Conservation (phyloP, 2,797 vertebrate genomes). For the Sphenopsis melanotis region DNA sequence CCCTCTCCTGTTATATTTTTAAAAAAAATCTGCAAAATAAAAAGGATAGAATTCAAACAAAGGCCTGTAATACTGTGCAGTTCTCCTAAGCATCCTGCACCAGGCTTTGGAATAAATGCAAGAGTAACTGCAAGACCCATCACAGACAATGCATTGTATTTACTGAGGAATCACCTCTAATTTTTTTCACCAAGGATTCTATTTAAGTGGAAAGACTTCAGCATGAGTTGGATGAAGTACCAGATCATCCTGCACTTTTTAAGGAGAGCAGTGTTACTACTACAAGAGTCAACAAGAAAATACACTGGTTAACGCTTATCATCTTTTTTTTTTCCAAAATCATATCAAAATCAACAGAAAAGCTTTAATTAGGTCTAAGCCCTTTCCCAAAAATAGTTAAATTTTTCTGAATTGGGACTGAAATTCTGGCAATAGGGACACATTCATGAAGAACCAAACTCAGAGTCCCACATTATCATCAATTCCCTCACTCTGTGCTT, state of each 20-base stretch:
- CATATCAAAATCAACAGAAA: background rate
- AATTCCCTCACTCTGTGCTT: background rate
- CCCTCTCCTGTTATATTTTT: background rate
- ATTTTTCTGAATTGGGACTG: background rate
- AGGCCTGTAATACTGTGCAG: background rate
- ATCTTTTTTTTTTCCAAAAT: background rate
- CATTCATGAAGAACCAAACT: background rate
- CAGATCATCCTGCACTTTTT: background rate
- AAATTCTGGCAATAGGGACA: background rate
- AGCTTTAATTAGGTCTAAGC: background rate
- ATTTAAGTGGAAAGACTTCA: slow-evolving; percentile 33
- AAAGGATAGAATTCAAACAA: background rate
- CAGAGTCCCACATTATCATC: background rate
- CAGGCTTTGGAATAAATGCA: background rate
- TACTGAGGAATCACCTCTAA: background rate
- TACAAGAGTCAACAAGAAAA: background rate
- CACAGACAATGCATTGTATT: background rate
- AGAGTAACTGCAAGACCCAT: background rate
- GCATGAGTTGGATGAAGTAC: background rate
- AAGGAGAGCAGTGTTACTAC: background rate
- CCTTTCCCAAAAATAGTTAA: background rate
- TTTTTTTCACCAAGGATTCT: slow-evolving; percentile 6
- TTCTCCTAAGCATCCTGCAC: background rate
- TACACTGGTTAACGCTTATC: background rate
- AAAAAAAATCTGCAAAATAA: background rate